Percentiles rank a stretch among this genome's conserved stretches.
phyloP scores from a whole-genome alignment of 2,888 invertebrate species.

The Pristionchus exspectatus region DNA sequence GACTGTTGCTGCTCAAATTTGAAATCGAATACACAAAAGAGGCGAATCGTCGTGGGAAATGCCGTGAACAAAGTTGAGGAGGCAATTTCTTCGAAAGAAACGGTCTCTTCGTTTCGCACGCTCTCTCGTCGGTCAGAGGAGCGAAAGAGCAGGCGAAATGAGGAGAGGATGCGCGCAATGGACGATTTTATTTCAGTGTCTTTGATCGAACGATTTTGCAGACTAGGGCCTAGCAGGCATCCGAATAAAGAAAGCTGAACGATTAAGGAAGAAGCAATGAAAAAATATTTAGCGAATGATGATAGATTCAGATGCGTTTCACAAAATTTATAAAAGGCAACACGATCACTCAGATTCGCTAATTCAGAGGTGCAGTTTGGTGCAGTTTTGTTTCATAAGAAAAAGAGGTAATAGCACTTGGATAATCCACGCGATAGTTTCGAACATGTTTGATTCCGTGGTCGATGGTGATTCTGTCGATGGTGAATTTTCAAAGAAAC shows the following conservation, averaged over 20 bases:
- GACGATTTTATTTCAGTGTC: neutral
- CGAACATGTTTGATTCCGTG: neutral
- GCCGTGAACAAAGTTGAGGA: constrained; percentile 1
- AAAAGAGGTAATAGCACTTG: no score
- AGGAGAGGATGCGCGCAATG: neutral
- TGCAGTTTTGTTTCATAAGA: no score
- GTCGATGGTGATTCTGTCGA: neutral
- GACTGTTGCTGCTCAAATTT: constrained; percentile 51
- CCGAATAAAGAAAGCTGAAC: neutral
- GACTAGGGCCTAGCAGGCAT: neutral
- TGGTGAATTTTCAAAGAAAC: neutral
- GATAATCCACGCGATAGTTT: neutral
- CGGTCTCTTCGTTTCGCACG: no score
- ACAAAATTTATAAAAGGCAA: no score
- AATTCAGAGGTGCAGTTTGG: no score
- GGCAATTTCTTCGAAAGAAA: no score
- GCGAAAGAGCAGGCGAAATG: no score
- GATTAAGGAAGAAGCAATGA: no score
- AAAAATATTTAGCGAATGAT: no score
- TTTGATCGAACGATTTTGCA: neutral
- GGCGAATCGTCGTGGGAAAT: neutral
- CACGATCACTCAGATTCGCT: no score
- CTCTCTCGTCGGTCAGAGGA: no score
- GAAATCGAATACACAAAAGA: neutral
- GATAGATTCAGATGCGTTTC: no score